Conservation (phyloP, 2,888 invertebrate species). For the Caenorhabditis doughertyi region DNA sequence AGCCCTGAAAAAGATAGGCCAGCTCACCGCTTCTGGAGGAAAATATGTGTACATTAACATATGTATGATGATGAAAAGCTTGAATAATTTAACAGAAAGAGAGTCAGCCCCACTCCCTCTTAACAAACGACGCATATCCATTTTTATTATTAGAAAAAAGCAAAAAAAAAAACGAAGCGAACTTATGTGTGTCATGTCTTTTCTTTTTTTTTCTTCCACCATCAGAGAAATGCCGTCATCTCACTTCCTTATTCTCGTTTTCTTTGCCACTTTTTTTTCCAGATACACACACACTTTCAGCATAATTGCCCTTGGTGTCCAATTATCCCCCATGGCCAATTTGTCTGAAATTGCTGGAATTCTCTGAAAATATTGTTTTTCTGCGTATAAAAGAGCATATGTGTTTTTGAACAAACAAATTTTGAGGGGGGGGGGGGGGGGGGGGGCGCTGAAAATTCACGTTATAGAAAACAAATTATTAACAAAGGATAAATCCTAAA, state of each 20-base stretch:
- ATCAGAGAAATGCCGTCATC: not conserved
- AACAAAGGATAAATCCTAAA: slow-evolving; percentile 35
- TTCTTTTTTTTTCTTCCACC: not conserved
- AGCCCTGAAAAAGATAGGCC: not conserved
- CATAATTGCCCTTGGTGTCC: not conserved
- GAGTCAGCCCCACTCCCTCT: slow-evolving; percentile 10
- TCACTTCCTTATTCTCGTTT: slow-evolving; percentile 11
- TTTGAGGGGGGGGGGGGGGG: not conserved
- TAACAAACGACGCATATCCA: slow-evolving; percentile 15
- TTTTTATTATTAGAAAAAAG: slow-evolving; percentile 42
- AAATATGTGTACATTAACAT: slow-evolving; percentile 32
- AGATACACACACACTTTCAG: slow-evolving; percentile 1
- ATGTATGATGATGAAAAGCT: slow-evolving; percentile 54
- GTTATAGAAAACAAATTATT: slow-evolving; percentile 35
- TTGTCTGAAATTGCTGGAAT: not conserved
- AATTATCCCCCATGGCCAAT: not conserved
- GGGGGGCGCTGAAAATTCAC: not conserved
- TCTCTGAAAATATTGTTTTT: not conserved
- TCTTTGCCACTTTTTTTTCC: not conserved
- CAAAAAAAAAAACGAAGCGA: not conserved
- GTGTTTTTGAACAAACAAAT: slow-evolving; percentile 1
- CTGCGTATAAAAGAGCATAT: not conserved
- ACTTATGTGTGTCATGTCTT: slow-evolving; percentile 10
- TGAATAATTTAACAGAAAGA: slow-evolving; percentile 49
- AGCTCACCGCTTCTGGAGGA: not conserved